These are phyloP conservation scores for Sycophila sp. DNA, from an alignment of 1,140 invertebrate species.

Conservation along the genomic window DNA sequence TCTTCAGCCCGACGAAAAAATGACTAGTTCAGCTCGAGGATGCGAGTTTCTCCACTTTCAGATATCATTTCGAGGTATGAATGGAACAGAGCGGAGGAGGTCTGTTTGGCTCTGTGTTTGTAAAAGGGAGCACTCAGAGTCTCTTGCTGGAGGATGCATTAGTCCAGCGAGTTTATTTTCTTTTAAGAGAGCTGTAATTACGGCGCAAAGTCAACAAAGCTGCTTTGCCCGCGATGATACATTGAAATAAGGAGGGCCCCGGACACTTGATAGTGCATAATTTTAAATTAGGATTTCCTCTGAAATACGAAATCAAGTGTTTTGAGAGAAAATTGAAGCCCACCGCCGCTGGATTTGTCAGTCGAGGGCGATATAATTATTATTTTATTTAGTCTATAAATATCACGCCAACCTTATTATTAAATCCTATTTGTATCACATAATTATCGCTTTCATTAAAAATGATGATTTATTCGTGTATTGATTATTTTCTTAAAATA, in stretches of 20 bases:
- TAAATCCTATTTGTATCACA: too few species aligned
- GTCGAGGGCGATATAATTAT: too few species aligned
- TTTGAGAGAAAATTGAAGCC: not conserved
- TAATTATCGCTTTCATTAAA: too few species aligned
- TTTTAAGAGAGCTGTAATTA: conserved; percentile 16
- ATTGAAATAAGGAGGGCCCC: too few species aligned
- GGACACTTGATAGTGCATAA: conserved; percentile 3
- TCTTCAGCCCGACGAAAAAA: not conserved
- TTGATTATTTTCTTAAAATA: too few species aligned
- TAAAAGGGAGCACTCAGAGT: conserved; percentile 1
- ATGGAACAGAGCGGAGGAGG: not conserved
- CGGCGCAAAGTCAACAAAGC: not conserved
- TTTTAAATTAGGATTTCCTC: conserved; percentile 1
- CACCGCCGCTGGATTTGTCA: too few species aligned
- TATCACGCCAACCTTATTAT: too few species aligned
- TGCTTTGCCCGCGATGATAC: too few species aligned
- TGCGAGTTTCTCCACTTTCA: not conserved
- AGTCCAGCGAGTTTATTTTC: conserved; percentile 8
- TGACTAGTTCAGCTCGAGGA: not conserved
- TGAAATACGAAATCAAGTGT: not conserved
- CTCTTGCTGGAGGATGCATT: not conserved
- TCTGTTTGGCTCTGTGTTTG: conserved; percentile 7
- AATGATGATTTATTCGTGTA: too few species aligned
- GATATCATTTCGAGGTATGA: not conserved
- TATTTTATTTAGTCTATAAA: too few species aligned